These are phyloP conservation scores for Oreochromis grahami DNA, from an alignment of 2,797 vertebrate species.

Conservation along the genomic window DNA sequence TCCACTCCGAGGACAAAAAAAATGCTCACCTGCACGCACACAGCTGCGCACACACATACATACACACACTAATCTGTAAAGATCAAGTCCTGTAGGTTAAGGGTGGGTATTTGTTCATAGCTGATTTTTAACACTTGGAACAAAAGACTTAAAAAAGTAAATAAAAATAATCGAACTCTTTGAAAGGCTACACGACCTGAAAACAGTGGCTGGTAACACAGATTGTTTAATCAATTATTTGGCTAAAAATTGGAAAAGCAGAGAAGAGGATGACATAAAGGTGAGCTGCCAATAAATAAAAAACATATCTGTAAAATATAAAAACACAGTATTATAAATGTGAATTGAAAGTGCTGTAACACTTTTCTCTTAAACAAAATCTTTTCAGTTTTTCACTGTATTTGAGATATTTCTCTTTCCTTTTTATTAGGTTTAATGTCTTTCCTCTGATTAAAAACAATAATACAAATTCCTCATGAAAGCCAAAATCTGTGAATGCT, in stretches of 20 bases:
- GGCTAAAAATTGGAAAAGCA: not conserved
- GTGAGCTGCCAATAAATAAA: not conserved
- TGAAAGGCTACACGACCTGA: not conserved
- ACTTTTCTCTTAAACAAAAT: not conserved
- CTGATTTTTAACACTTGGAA: slow-evolving; percentile 1
- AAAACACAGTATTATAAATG: not conserved
- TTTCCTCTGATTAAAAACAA: not conserved
- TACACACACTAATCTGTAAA: not conserved
- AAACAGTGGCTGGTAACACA: not conserved
- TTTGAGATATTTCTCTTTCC: not conserved
- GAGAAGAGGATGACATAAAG: not conserved
- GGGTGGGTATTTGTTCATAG: slow-evolving; percentile 9
- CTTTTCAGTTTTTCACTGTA: not conserved
- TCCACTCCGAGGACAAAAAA: slow-evolving; percentile 45
- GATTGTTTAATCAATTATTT: not conserved
- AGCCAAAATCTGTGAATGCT: not conserved
- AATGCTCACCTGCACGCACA: slow-evolving; percentile 36
- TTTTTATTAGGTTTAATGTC: not conserved
- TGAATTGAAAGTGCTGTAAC: not conserved
- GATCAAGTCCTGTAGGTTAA: slow-evolving; percentile 30
- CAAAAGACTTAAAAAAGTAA: not conserved
- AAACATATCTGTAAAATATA: not conserved
- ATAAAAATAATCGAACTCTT: not conserved
- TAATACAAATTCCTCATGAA: not conserved
- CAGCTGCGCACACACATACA: not conserved